These are phyloP conservation scores for Danionella cerebrum DNA, from an alignment of 2,113 vertebrate species.

Conservation along the genomic window DNA sequence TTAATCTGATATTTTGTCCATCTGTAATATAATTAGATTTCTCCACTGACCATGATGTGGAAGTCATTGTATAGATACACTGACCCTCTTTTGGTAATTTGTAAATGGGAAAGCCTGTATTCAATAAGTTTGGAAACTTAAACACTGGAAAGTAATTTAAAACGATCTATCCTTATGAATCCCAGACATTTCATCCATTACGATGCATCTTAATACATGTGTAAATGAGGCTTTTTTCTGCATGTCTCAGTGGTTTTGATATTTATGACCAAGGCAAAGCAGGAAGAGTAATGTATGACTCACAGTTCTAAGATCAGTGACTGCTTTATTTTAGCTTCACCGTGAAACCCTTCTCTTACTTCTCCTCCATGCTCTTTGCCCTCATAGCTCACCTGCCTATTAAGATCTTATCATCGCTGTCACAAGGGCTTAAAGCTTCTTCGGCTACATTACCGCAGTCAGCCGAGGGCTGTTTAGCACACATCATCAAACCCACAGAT, in stretches of 20 bases:
- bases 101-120: too few relatives aligned
- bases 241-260: too few relatives aligned
- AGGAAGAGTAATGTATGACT: constrained; percentile 9
- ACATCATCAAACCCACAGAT: constrained; percentile 40
- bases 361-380: not conserved
- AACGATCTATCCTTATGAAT: too few relatives aligned
- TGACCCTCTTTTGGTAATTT: not conserved
- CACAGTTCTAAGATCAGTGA: constrained; percentile 12
- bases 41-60: constrained; percentile 8
- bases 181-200: too few relatives aligned
- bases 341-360: not conserved
- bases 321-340: constrained; percentile 4
- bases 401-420: constrained; percentile 44
- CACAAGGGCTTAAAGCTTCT: constrained; percentile 54
- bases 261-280: constrained; percentile 4
- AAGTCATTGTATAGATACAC: constrained; percentile 3
- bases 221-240: too few relatives aligned
- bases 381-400: constrained; percentile 8
- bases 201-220: too few relatives aligned
- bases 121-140: too few relatives aligned
- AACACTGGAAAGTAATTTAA: too few relatives aligned
- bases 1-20: constrained; percentile 14
- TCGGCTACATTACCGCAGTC: constrained; percentile 58
- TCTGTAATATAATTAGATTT: constrained; percentile 23
- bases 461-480: constrained; percentile 57